Evolutionary conservation across 2,797 vertebrate genomes (phyloP), one percentile per base, ranked within the genome.

Genomic region (Acipenser ruthenus): DNA sequence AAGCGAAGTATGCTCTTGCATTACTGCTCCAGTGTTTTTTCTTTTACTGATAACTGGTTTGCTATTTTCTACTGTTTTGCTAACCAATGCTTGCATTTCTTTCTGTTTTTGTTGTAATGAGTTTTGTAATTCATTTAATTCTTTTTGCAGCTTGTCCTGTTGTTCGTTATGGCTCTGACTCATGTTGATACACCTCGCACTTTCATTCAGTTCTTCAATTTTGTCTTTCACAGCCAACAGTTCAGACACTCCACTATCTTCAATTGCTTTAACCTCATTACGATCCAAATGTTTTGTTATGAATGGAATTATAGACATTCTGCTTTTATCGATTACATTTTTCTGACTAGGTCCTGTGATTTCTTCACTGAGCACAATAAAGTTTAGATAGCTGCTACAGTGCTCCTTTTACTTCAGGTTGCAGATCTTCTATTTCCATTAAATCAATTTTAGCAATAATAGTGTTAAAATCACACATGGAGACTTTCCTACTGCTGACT

Each of bases 291-390:
- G 61, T 4, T 6, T 56, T 12, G 50, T 56, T 10, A 68, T 9
- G n/a, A 10, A 13, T 49, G 66, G 62, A 37, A 63, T 63, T 10
- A 68, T 60, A 13, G 50, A 63, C 12, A 37, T 13, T 8, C 61
- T 11, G 55, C 50, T 51, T 68, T 68, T 68, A 52, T 51, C 50
- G 23, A 12, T 18, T 55, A 68, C 23, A 12, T 63, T 68, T 55
- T 68, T 61, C 37, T 18, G 18, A 18, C 18, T 18, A 18, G 18
- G 18, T 18, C 66, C 59, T 62, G 10, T 18, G 15, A 67, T 67
- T 37, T 12, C 6, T 10, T 67, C 56, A 53, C 60, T 52, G 10
- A 67, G 15, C 62, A 52, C 66, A 61, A 67, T 47, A 15, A 62
- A 47, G 47, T 18, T 60, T 62, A 15, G 66, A 23, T 10, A 62